phyloP scores from a whole-genome alignment of 2,888 invertebrate species.

The Alviniconcha strummeri region DNA sequence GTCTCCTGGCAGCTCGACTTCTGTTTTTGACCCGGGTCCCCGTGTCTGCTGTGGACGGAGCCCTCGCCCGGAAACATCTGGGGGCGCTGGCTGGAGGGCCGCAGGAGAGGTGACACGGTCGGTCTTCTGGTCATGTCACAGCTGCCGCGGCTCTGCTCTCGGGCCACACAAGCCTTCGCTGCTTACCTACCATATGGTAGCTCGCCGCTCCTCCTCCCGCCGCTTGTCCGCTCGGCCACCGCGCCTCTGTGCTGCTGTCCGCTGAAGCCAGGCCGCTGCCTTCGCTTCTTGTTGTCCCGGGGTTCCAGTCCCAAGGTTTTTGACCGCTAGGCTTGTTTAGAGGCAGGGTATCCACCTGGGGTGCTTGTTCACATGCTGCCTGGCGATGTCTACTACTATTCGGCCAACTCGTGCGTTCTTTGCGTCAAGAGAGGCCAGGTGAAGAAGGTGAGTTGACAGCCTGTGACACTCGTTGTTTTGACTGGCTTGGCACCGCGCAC shows the following conservation, averaged over 20 bases:
- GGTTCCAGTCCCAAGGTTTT: constrained; percentile 18
- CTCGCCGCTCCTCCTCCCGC: constrained; percentile 8
- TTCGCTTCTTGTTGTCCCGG: not conserved
- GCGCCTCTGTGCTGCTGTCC: not conserved
- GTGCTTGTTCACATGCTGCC: constrained; percentile 57
- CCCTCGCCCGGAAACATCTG: not conserved
- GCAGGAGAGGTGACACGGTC: constrained; percentile 20
- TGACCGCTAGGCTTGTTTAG: not conserved
- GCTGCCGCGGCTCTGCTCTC: constrained; percentile 18
- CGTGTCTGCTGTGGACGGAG: not conserved
- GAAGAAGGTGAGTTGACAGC: constrained; percentile 37
- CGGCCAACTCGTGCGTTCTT: constrained; percentile 69
- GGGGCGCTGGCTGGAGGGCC: constrained; percentile 9
- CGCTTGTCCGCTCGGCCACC: constrained; percentile 23
- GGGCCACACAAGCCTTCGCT: constrained; percentile 17
- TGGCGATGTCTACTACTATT: constrained; percentile 69
- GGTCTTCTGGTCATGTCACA: constrained; percentile 28
- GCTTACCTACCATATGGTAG: constrained; percentile 34
- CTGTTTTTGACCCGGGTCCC: not conserved
- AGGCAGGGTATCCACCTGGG: constrained; percentile 15
- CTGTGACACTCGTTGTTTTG: not conserved
- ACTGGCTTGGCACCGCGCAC: too few relatives aligned
- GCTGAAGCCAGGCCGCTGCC: constrained; percentile 14
- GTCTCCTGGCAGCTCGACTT: constrained; percentile 8
- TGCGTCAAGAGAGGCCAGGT: constrained; percentile 61